Evolutionary conservation across 2,797 vertebrate species (phyloP).

Genomic region (Agapornis canus): DNA sequence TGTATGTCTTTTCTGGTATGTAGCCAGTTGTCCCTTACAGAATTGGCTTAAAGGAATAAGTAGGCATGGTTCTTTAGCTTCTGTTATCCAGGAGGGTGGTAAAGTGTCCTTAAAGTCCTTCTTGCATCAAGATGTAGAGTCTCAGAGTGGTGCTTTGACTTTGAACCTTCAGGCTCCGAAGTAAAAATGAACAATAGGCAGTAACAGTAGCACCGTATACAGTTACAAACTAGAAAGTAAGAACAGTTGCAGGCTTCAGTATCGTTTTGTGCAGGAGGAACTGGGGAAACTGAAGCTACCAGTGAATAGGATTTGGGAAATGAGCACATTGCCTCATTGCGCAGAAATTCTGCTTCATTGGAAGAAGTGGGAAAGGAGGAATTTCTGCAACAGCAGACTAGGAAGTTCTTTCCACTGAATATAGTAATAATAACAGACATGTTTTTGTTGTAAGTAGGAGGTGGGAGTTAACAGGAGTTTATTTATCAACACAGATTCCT

Average conservation of each 20-base stretch:
- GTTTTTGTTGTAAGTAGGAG: background rate
- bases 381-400: background rate
- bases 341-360: background rate
- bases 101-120: background rate
- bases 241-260: background rate
- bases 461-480: slow-evolving; percentile 3
- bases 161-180: background rate
- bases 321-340: background rate
- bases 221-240: background rate
- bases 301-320: background rate
- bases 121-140: background rate
- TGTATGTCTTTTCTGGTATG: background rate
- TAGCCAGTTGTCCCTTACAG: background rate
- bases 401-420: background rate
- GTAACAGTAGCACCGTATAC: background rate
- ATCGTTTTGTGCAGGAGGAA: background rate
- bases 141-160: background rate
- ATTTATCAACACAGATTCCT: slow-evolving; percentile 34
- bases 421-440: background rate
- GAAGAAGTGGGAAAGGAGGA: background rate
- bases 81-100: background rate
- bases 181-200: background rate
- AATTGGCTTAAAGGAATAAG: background rate
- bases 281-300: background rate
- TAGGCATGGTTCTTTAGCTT: background rate